phyloP scores from a whole-genome alignment of 2,888 invertebrate species.

The Dorcus hopei region DNA sequence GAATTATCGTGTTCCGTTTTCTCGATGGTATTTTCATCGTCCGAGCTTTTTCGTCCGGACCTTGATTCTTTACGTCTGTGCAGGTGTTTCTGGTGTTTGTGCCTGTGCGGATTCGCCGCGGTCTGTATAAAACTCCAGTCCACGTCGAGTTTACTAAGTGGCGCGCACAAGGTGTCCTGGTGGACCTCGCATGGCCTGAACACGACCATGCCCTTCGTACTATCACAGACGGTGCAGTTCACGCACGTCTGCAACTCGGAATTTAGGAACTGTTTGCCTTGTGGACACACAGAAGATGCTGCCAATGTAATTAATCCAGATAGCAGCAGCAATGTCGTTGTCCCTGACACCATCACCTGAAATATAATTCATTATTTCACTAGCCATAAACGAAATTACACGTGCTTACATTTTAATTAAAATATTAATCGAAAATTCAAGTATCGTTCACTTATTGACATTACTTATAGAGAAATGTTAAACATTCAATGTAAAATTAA shows the following conservation, averaged over 20 bases:
- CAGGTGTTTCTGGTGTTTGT: slow-evolving; percentile 32
- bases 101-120: slow-evolving; percentile 28
- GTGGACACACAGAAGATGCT: slow-evolving; percentile 40
- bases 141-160: slow-evolving; percentile 57
- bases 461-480: too few relatives aligned
- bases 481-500: too few relatives aligned
- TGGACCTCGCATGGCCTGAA: slow-evolving; percentile 71
- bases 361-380: slow-evolving; percentile 23
- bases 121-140: slow-evolving; percentile 22
- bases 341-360: slow-evolving; percentile 44
- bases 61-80: slow-evolving; percentile 24
- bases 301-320: slow-evolving; percentile 27
- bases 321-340: slow-evolving; percentile 18
- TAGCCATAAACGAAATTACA: not conserved
- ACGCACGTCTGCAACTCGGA: slow-evolving; percentile 61
- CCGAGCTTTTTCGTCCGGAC: slow-evolving; percentile 1
- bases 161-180: slow-evolving; percentile 72
- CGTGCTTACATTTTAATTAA: too few relatives aligned
- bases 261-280: slow-evolving; percentile 68
- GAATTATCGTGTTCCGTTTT: not conserved
- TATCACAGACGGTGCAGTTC: slow-evolving; percentile 69
- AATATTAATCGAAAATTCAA: too few relatives aligned
- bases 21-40: slow-evolving; percentile 1
- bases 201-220: slow-evolving; percentile 55
- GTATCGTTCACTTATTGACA: too few relatives aligned